phyloP scores from a whole-genome alignment of 2,113 vertebrate genomes.

The Amphilophus citrinellus region DNA sequence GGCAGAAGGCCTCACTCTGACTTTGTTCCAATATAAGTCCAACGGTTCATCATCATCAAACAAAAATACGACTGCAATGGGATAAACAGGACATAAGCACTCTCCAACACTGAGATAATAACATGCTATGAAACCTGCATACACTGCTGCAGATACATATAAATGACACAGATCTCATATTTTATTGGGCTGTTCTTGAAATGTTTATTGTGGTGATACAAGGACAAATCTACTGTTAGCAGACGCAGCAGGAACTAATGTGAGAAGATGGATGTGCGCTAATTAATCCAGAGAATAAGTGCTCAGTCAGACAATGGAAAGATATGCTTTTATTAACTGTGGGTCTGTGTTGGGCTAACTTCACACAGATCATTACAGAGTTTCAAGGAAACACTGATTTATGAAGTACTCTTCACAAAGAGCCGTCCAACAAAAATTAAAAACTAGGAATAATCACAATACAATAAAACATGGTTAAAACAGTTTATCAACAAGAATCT shows the following conservation, averaged over 20 bases:
- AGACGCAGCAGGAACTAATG: background rate
- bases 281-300: background rate
- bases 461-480: too few relatives aligned
- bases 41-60: background rate
- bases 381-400: background rate
- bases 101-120: background rate
- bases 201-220: background rate
- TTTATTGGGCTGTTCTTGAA: background rate
- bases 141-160: background rate
- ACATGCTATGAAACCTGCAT: background rate
- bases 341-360: background rate
- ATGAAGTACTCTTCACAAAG: too few relatives aligned
- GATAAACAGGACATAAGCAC: background rate
- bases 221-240: background rate
- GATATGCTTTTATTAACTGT: background rate
- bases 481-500: too few relatives aligned
- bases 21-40: background rate
- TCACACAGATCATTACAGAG: fast-evolving
- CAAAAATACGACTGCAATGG: background rate
- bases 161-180: background rate
- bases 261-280: background rate
- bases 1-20: background rate
- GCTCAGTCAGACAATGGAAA: background rate
- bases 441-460: too few relatives aligned
- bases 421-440: too few relatives aligned